These are phyloP conservation scores for Odontophorus gujanensis DNA, from an alignment of 2,113 vertebrate species.

Conservation along the genomic window DNA sequence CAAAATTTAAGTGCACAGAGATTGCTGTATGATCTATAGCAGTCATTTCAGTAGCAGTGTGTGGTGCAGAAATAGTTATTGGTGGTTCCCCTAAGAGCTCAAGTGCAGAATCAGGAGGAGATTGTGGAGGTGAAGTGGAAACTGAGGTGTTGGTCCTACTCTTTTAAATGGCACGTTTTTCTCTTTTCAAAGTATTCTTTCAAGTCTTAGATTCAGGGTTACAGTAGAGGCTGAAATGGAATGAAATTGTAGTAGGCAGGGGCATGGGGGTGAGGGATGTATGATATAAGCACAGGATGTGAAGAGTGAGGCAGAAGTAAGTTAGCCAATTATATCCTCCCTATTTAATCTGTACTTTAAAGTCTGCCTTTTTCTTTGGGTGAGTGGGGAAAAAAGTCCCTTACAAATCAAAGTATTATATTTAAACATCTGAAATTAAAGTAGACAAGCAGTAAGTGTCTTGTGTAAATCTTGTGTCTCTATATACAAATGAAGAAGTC, in stretches of 20 bases:
- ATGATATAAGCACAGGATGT: background rate
- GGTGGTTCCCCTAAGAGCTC: constrained; percentile 41
- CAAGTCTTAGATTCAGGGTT: background rate
- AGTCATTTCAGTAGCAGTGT: constrained; percentile 30
- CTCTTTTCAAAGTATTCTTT: background rate
- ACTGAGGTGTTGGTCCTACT: background rate
- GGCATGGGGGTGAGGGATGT: background rate
- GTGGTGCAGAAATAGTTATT: background rate
- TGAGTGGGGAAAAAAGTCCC: background rate
- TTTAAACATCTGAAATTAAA: background rate
- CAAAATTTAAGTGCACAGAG: background rate
- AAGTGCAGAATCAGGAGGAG: constrained; percentile 5
- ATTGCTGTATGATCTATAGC: background rate
- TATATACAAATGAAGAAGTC: background rate
- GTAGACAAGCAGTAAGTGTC: background rate
- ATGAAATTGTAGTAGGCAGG: background rate
- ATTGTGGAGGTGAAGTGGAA: constrained; percentile 29
- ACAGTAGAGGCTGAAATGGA: background rate
- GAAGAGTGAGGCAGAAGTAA: background rate
- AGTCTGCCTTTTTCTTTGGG: background rate
- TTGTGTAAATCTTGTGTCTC: fast-evolving
- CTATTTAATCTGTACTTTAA: background rate
- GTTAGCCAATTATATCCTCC: background rate
- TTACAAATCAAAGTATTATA: background rate
- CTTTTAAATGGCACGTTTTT: background rate